Evolutionary conservation across 2,888 invertebrate species (phyloP).

Genomic region (Drepana falcataria): DNA sequence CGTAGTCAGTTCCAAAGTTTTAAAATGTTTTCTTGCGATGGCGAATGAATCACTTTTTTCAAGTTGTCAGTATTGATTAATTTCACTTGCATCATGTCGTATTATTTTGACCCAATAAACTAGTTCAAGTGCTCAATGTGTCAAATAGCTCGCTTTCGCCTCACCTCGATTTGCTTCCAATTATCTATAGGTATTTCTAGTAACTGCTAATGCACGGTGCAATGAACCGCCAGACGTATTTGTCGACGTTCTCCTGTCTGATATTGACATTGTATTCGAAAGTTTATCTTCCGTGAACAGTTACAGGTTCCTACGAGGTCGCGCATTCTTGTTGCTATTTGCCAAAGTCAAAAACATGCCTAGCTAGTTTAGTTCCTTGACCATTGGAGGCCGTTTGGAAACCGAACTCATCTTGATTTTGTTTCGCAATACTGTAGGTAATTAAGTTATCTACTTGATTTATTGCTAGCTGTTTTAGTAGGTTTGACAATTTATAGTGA

Average conservation of each 20-base stretch:
- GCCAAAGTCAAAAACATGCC: slow-evolving; percentile 17
- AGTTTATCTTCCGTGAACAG: slow-evolving; percentile 55
- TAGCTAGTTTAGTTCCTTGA: slow-evolving; percentile 17
- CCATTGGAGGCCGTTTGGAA: slow-evolving; percentile 15
- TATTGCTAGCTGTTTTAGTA: neutral
- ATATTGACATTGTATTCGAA: slow-evolving; percentile 67
- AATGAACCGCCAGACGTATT: slow-evolving; percentile 28
- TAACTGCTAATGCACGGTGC: slow-evolving; percentile 23
- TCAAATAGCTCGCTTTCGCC: slow-evolving; percentile 34
- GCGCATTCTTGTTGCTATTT: slow-evolving; percentile 31
- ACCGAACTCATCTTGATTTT: slow-evolving; percentile 5
- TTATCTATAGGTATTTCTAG: slow-evolving; percentile 14
- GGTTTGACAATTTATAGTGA: neutral
- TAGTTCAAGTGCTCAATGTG: slow-evolving; percentile 39
- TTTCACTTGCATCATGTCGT: slow-evolving; percentile 26
- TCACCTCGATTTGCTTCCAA: slow-evolving; percentile 29
- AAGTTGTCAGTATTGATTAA: slow-evolving; percentile 10
- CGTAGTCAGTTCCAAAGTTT: no score
- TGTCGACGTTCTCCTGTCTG: slow-evolving; percentile 30
- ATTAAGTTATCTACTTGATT: neutral
- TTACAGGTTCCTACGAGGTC: slow-evolving; percentile 50
- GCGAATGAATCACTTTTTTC: slow-evolving; percentile 1
- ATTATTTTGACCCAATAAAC: slow-evolving; percentile 30
- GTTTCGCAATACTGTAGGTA: neutral
- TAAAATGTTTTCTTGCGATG: neutral